These are phyloP conservation scores for Cheilosia pagana DNA, from an alignment of 2,888 invertebrate genomes.

Conservation along the genomic window DNA sequence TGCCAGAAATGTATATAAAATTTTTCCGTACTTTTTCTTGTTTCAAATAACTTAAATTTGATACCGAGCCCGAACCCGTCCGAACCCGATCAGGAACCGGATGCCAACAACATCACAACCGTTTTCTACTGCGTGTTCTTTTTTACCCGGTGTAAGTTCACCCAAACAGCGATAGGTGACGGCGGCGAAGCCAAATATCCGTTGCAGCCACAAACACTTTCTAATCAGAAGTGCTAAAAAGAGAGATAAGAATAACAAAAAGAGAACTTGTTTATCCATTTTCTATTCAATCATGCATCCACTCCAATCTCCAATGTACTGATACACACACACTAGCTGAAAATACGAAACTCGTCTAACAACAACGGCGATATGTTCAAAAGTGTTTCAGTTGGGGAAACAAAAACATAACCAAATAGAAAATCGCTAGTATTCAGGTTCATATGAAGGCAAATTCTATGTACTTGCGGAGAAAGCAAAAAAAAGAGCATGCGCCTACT, in stretches of 20 bases:
- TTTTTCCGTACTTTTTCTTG: constrained; percentile 15
- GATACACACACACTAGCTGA: constrained; percentile 8
- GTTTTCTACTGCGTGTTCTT: constrained; percentile 26
- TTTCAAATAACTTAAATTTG: constrained; percentile 22
- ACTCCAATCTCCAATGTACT: constrained; percentile 19
- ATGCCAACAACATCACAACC: constrained; percentile 40
- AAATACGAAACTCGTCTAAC: constrained; percentile 5
- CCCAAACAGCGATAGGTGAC: constrained; percentile 13
- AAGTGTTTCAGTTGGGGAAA: constrained; percentile 39
- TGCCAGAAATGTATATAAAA: constrained; percentile 26
- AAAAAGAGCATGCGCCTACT: constrained; percentile 59
- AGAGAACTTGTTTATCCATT: constrained; percentile 43
- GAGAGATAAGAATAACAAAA: constrained; percentile 40
- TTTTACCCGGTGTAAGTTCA: constrained; percentile 19
- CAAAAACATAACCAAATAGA: constrained; percentile 46
- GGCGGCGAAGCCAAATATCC: constrained; percentile 23
- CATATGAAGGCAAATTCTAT: constrained; percentile 39
- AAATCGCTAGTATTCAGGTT: constrained; percentile 37
- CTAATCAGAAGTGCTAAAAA: constrained; percentile 51
- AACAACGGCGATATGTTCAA: constrained; percentile 17
- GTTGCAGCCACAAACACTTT: constrained; percentile 46
- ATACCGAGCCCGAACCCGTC: constrained; percentile 26
- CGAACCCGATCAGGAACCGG: constrained; percentile 34
- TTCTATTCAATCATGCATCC: constrained; percentile 30
- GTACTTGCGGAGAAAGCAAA: constrained; percentile 20